Evolutionary conservation across 2,888 invertebrate genomes (phyloP).

Genomic region (Epistrophe grossulariae): DNA sequence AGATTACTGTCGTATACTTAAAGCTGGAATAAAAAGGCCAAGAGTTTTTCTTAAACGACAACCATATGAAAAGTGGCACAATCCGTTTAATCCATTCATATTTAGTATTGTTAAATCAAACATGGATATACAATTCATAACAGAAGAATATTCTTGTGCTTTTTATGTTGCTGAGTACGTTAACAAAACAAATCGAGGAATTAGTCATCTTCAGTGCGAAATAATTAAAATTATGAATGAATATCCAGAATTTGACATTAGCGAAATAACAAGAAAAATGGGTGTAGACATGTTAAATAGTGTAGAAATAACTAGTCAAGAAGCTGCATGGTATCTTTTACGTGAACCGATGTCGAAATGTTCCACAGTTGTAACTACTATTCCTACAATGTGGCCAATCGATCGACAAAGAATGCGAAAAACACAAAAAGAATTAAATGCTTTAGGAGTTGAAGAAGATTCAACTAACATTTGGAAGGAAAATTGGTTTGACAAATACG

Average conservation of each 20-base stretch:
- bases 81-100: too few relatives aligned
- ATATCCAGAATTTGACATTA: background rate
- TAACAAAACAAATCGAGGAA: background rate
- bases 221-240: background rate
- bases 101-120: background rate
- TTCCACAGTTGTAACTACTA: background rate
- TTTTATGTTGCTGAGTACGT: background rate
- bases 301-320: background rate
- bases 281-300: background rate
- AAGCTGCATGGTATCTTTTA: background rate
- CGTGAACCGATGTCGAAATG: background rate
- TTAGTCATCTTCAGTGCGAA: background rate
- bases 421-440: too few relatives aligned
- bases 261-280: background rate
- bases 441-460: too few relatives aligned
- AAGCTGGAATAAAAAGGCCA: too few relatives aligned
- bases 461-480: too few relatives aligned
- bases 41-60: too few relatives aligned
- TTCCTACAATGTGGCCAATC: background rate
- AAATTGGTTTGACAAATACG: background rate
- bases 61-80: too few relatives aligned
- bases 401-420: too few relatives aligned
- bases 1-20: too few relatives aligned
- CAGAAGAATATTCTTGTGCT: background rate
- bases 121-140: background rate